These are phyloP conservation scores for Astreopora myriophthalma DNA, from an alignment of 64 coral and sea anemone genomes.

Conservation along the genomic window DNA sequence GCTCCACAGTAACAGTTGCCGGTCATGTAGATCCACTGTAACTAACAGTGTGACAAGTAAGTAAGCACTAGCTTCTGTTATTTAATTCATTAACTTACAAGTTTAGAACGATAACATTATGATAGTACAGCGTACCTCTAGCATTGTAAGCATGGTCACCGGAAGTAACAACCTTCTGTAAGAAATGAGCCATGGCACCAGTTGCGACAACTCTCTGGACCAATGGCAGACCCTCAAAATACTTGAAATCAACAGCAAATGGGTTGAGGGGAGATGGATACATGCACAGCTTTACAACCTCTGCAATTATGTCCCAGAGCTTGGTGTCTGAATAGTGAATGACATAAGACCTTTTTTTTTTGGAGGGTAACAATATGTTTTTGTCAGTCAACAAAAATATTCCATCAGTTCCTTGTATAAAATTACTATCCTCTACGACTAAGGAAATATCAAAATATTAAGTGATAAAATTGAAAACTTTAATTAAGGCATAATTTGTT, in stretches of 20 bases:
- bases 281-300: constrained; percentile 91
- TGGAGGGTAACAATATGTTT: too few relatives aligned
- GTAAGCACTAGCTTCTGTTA: too few relatives aligned
- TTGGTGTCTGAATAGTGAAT: constrained; percentile 67
- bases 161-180: constrained; percentile 89
- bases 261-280: constrained; percentile 89
- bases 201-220: constrained; percentile 80
- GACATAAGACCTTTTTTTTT: not conserved
- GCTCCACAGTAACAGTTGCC: too few relatives aligned
- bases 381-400: too few relatives aligned
- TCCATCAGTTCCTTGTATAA: too few relatives aligned
- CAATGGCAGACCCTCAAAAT: constrained; percentile 84
- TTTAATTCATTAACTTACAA: too few relatives aligned
- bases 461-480: too few relatives aligned
- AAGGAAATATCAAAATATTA: too few relatives aligned
- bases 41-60: too few relatives aligned
- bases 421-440: too few relatives aligned
- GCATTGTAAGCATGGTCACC: constrained; percentile 92
- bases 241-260: constrained; percentile 90
- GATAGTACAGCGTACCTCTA: constrained; percentile 49
- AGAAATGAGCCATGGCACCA: constrained; percentile 92
- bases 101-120: not conserved
- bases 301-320: constrained; percentile 94
- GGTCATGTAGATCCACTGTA: too few relatives aligned
- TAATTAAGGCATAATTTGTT: too few relatives aligned